phyloP scores from a whole-genome alignment of 2,113 vertebrate genomes.

The Poeciliopsis turrubarensis region DNA sequence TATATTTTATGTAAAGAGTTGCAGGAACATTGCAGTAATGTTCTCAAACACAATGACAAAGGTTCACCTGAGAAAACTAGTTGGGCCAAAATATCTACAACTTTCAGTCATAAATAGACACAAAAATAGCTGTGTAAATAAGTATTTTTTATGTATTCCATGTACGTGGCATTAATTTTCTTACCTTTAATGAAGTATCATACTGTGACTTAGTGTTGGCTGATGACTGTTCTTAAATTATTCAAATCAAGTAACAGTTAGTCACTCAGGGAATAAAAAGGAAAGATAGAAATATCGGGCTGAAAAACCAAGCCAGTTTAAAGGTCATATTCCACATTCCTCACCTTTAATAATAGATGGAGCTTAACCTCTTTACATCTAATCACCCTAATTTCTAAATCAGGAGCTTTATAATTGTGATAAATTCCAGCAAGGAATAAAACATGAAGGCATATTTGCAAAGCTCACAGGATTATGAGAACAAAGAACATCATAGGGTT shows the following conservation, averaged over 20 bases:
- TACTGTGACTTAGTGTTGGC: background rate
- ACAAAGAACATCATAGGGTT: conserved; percentile 6
- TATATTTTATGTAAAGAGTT: background rate
- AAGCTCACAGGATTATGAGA: background rate
- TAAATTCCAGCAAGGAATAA: background rate
- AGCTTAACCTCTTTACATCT: background rate
- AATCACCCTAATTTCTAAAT: background rate
- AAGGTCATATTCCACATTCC: background rate
- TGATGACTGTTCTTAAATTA: background rate
- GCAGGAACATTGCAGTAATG: background rate
- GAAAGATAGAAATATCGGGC: no score
- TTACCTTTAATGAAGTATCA: background rate
- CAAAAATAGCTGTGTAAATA: background rate
- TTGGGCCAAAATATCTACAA: background rate
- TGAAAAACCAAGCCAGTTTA: background rate
- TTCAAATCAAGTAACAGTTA: background rate
- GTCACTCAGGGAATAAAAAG: no score
- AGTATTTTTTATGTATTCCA: background rate
- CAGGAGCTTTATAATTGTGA: background rate
- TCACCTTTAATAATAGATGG: background rate
- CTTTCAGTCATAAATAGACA: background rate
- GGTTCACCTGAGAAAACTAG: no score
- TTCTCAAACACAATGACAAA: background rate
- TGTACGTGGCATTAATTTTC: background rate
- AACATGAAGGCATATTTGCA: background rate